phyloP scores from a whole-genome alignment of 2,888 invertebrate genomes.

The Dicranocentrus wangi region DNA sequence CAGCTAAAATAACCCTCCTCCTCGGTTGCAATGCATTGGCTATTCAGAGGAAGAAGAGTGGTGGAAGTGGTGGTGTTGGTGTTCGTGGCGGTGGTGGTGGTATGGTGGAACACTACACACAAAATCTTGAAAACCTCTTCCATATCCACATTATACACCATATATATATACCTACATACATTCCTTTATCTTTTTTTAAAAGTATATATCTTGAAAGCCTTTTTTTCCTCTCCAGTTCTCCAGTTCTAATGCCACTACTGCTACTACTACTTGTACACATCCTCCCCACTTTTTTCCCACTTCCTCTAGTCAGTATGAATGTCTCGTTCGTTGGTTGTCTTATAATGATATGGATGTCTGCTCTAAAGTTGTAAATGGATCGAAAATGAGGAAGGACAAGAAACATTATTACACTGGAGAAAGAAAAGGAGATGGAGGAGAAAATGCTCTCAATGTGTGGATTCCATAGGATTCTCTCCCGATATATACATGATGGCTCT shows the following conservation, averaged over 20 bases:
- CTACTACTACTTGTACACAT: too few species aligned
- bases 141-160: too few species aligned
- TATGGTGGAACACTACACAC: too few species aligned
- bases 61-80: not conserved
- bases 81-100: conserved; percentile 1
- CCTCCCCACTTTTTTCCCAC: not conserved
- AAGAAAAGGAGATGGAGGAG: not conserved
- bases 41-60: conserved; percentile 10
- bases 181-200: too few species aligned
- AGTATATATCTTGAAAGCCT: not conserved
- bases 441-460: conserved; percentile 18
- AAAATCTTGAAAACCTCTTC: too few species aligned
- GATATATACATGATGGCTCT: not conserved
- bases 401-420: conserved; percentile 38
- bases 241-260: too few species aligned
- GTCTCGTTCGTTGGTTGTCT: conserved; percentile 16
- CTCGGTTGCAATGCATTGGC: not conserved
- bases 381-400: conserved; percentile 56
- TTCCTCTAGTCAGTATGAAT: conserved; percentile 4
- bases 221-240: not conserved
- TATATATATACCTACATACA: too few species aligned
- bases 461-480: not conserved
- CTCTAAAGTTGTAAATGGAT: conserved; percentile 48
- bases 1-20: too few species aligned
- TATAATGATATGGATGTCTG: conserved; percentile 53